Base-by-base conservation (phyloP, 2,888 invertebrate species). In the Anthoptus insignis region DNA sequence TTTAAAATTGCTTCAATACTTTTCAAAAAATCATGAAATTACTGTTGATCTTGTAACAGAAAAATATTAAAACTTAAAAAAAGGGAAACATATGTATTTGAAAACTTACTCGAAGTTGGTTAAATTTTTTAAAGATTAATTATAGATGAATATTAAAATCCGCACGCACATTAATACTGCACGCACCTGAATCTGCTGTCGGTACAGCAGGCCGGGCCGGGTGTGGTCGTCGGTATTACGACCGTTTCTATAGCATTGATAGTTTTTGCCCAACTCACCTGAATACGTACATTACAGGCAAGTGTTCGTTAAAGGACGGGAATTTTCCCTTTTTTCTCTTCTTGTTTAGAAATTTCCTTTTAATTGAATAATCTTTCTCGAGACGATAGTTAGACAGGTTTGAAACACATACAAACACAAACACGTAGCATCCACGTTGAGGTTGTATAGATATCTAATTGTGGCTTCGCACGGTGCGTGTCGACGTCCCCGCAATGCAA, bases 241-340 rank as follows among this genome's bases (percentile, higher is more conserved):
- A 82, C 79, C 79, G 82, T 84, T 87, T 81, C 82, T 79, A 81
- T 80, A 80, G 68, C 66, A 73, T 70, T 72, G 71, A 69, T 75
- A 72, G 64, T 71, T 69, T 71, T 73, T 74, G 79, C 72, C 65
- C 49, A 45, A 57, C 59, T 37, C 19, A 21, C 24, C 22, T 49
- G 53, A 34, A 63, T 56, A 56, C 47, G 45, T 49, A 53, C 42
- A 42, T 63, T 63, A 56, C 54, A 37, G 49, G 34, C 37, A 19
- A 52, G 52, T 42, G 42, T 52, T 47, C 45, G 45, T 45, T 32
- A 47, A n/a, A 32, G 45, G 29, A 45, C 45, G 57, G 24, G 11
- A 39, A 54, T 29, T 54, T 54, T 54, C 32, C 21, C 29, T 47
- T 57, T 57, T 45, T 29, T 54, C n/a, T 37, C 29, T 32, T 21